Percentiles rank a stretch among this genome's conserved stretches.
Conservation (phyloP, 1,140 invertebrate species). For the Frieseomelitta varia region DNA sequence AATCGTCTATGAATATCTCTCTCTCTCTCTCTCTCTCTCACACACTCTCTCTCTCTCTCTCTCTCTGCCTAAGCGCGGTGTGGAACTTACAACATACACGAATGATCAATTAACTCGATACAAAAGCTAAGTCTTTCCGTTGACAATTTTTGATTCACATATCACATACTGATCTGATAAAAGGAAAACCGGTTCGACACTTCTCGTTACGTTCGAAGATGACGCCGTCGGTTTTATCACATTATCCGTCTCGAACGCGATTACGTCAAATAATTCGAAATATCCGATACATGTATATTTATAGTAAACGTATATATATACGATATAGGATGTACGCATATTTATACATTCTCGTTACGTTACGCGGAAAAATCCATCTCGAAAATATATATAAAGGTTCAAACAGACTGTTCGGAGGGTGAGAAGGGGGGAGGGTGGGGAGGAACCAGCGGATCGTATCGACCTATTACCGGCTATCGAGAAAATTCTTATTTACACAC, state of each 20-base stretch:
- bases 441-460: conserved; percentile 21
- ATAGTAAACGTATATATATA: conserved; percentile 21
- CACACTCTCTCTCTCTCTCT: too few species aligned
- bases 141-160: conserved; percentile 28
- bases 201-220: conserved; percentile 19
- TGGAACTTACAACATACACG: not conserved
- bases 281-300: conserved; percentile 31
- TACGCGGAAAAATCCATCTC: conserved; percentile 50
- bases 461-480: not conserved
- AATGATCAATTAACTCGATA: conserved; percentile 8
- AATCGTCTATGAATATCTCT: not conserved
- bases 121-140: conserved; percentile 33
- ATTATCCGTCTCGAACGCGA: conserved; percentile 12
- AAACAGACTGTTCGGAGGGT: conserved; percentile 19
- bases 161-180: conserved; percentile 23
- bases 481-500: conserved; percentile 60
- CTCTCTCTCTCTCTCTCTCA: too few species aligned
- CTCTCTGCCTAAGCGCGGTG: not conserved
- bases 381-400: conserved; percentile 61
- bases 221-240: conserved; percentile 8
- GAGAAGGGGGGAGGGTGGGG: not conserved
- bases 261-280: conserved; percentile 15
- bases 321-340: conserved; percentile 28
- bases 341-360: conserved; percentile 46
- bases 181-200: not conserved